Evolutionary conservation across 2,888 invertebrate genomes (phyloP).

Genomic region (Lottia gigantea): DNA sequence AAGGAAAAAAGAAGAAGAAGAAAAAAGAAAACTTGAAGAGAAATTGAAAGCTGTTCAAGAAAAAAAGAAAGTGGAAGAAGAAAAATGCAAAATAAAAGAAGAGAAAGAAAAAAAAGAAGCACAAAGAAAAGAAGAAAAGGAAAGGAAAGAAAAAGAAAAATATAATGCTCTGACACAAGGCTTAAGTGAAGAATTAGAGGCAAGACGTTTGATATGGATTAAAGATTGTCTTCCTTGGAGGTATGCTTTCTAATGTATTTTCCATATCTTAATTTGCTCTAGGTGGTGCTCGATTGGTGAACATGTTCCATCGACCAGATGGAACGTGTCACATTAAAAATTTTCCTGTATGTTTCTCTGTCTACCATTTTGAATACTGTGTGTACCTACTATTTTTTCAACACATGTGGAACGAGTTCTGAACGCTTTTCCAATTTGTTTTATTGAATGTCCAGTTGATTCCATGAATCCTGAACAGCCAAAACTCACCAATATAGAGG

Average conservation of each 20-base stretch:
- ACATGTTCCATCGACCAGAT: too few relatives aligned
- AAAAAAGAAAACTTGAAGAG: conserved; percentile 28
- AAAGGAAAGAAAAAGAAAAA: conserved; percentile 12
- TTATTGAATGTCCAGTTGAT: too few relatives aligned
- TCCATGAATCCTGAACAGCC: too few relatives aligned
- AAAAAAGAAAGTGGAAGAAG: conserved; percentile 25
- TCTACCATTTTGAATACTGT: too few relatives aligned
- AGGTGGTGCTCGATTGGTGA: too few relatives aligned
- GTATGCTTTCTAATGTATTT: conserved; percentile 32
- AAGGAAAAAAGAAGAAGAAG: conserved; percentile 31
- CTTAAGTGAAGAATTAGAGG: conserved; percentile 34
- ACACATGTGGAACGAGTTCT: too few relatives aligned
- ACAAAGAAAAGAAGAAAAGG: conserved; percentile 15
- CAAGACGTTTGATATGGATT: conserved; percentile 53
- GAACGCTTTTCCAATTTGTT: too few relatives aligned
- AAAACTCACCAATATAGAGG: too few relatives aligned
- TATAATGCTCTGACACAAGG: background rate
- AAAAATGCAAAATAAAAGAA: conserved; percentile 20
- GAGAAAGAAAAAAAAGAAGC: conserved; percentile 15
- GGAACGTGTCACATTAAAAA: too few relatives aligned
- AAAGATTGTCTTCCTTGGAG: conserved; percentile 62
- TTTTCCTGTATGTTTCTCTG: too few relatives aligned
- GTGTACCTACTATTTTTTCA: too few relatives aligned
- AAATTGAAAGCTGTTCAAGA: conserved; percentile 31
- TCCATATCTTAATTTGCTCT: too few relatives aligned